phyloP scores from a whole-genome alignment of 2,113 vertebrate species.

The Oceanites oceanicus region DNA sequence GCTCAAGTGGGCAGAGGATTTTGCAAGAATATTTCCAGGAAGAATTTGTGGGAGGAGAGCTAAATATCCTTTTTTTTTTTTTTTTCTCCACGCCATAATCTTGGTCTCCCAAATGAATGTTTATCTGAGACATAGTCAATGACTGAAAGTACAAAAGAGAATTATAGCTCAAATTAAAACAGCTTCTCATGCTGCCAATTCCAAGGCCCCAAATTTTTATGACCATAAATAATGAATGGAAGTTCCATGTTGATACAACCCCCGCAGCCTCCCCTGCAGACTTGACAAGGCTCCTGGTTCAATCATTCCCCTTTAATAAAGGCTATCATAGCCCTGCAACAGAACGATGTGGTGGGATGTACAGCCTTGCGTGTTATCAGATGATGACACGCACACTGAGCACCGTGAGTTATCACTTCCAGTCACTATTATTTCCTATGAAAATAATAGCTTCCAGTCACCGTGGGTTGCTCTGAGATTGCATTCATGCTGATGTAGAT shows the following conservation, averaged over 20 bases:
- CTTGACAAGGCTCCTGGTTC: not conserved
- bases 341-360: slow-evolving; percentile 40
- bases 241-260: not conserved
- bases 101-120: slow-evolving; percentile 46
- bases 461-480: slow-evolving; percentile 69
- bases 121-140: slow-evolving; percentile 36
- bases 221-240: slow-evolving; percentile 15
- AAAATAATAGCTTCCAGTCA: slow-evolving; percentile 71
- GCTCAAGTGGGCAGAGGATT: slow-evolving; percentile 70
- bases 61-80: slow-evolving; percentile 21
- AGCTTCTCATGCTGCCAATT: slow-evolving; percentile 24
- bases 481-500: slow-evolving; percentile 58
- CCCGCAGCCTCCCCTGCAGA: not conserved
- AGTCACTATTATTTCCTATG: slow-evolving; percentile 70
- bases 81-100: not conserved
- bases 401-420: slow-evolving; percentile 66
- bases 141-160: slow-evolving; percentile 31
- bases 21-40: slow-evolving; percentile 65
- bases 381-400: slow-evolving; percentile 51
- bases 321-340: not conserved
- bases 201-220: slow-evolving; percentile 8
- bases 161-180: slow-evolving; percentile 54
- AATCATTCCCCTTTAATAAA: not conserved
- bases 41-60: slow-evolving; percentile 63
- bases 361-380: slow-evolving; percentile 51